Base-by-base conservation (phyloP, 2,888 invertebrate species). In the Neocrepidodera transversa region DNA sequence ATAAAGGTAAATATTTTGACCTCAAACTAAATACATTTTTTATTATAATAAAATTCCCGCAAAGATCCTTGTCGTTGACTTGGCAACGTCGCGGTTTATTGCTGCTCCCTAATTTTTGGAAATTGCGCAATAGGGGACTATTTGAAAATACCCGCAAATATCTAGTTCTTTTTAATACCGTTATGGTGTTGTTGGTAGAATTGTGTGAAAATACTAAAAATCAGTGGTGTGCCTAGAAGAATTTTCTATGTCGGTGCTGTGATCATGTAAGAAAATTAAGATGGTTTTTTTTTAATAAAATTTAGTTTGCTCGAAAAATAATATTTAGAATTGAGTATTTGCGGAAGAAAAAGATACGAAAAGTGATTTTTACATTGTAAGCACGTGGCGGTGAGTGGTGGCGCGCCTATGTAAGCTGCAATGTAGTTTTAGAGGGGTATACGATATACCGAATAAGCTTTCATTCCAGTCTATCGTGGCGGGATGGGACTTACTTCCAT, bases 401-500 rank as follows among this genome's bases (percentile, higher is more conserved):
- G 67, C 66, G 80, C 81, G 68, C 81, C 84, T 66, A 83, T 85
- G 70, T 79, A 80, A 68, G 73, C 79, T 82, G 82, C 67, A 82
- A 82, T 68, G 81, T 88, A 68, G 80, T 81, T 72, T 83, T 89
- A 73, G 80, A 80, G 80, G 80, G 80, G 80, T 80, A 80, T 75
- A 74, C 75, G 73, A 74, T 80, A 79, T 80, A 80, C 80, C 74
- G 75, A 74, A 76, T 77, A 78, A 77, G 77, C 77, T 76, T 77
- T 76, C 76, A 78, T 79, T 77, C 76, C 79, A 80, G 80, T 81
- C 80, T 80, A 79, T 79, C 81, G 82, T 82, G 84, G 83, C 83
- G 83, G 86, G 85, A 85, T 84, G 86, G 86, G 85, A 87, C 64
- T 74, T 75, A 71, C 87, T 86, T 88, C 89, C 89, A 89, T 89